Conservation (phyloP, 2,888 invertebrate species). For the Meliscaeva auricollis region DNA sequence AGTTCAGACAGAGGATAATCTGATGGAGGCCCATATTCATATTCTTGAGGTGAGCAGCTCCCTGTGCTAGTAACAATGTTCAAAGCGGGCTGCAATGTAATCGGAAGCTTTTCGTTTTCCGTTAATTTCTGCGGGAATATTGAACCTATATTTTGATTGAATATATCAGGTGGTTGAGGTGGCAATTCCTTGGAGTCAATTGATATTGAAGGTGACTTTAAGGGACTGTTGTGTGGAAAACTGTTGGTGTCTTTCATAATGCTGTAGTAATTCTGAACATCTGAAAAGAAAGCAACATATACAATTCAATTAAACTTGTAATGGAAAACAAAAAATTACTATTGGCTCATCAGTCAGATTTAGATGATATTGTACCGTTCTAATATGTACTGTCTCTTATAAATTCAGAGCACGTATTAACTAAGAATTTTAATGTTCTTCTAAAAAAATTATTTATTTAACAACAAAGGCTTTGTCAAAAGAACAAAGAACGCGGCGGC, state of each 20-base stretch:
- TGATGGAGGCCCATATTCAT: slow-evolving; percentile 63
- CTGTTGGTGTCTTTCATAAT: slow-evolving; percentile 76
- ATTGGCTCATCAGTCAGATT: no score
- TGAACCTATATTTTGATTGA: slow-evolving; percentile 36
- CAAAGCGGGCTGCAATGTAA: slow-evolving; percentile 62
- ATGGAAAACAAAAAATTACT: no score
- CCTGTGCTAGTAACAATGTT: slow-evolving; percentile 62
- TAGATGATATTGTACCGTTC: no score
- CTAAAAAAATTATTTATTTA: no score
- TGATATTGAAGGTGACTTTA: slow-evolving; percentile 44
- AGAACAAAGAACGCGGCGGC: no score
- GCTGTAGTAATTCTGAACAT: slow-evolving; percentile 78
- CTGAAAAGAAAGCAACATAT: slow-evolving; percentile 74
- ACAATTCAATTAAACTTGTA: no score
- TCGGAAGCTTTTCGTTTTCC: slow-evolving; percentile 54
- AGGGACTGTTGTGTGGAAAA: slow-evolving; percentile 53
- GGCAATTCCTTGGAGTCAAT: slow-evolving; percentile 57
- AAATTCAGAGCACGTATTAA: no score
- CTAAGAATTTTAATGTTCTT: no score
- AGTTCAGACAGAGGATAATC: slow-evolving; percentile 82
- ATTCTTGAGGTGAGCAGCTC: slow-evolving; percentile 58
- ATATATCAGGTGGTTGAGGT: slow-evolving; percentile 69
- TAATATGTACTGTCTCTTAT: no score
- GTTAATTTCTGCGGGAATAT: slow-evolving; percentile 61
- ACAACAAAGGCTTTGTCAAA: no score